A percentile compares a stretch with the other conserved stretches of the same genome.
phyloP scores from a whole-genome alignment of 2,888 invertebrate species.

The Pyrrhosoma nymphula region DNA sequence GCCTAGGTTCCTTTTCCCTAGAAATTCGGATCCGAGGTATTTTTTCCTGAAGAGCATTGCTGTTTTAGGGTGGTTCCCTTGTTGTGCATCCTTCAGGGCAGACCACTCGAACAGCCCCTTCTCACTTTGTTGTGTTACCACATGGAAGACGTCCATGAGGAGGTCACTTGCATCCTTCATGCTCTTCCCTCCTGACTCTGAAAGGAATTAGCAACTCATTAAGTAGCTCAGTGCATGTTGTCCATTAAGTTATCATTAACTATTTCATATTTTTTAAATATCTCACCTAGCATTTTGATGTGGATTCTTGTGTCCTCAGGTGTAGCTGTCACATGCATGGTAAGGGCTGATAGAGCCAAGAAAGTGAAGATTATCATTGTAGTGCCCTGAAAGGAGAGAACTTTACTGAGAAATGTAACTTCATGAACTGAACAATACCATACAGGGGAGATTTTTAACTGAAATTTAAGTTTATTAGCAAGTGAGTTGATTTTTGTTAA shows the following conservation, averaged over 20 bases:
- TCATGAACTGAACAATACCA: no score
- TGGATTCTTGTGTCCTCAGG: slow-evolving; percentile 42
- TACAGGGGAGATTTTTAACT: no score
- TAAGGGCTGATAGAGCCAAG: background rate
- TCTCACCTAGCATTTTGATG: slow-evolving; percentile 43
- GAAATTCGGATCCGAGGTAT: slow-evolving; percentile 44
- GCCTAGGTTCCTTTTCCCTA: slow-evolving; percentile 45
- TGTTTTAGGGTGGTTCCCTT: slow-evolving; percentile 7
- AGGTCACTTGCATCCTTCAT: background rate
- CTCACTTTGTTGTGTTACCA: slow-evolving; percentile 29
- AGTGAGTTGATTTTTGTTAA: no score
- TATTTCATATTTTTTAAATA: background rate
- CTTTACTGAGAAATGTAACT: no score
- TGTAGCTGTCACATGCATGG: background rate
- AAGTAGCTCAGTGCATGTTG: background rate
- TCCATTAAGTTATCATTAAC: background rate
- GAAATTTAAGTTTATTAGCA: no score
- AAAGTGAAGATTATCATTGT: slow-evolving; percentile 32
- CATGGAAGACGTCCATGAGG: slow-evolving; percentile 27
- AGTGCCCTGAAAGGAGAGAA: slow-evolving; percentile 5
- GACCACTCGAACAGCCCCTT: slow-evolving; percentile 24
- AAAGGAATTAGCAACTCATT: background rate
- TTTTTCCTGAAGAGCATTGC: slow-evolving; percentile 50
- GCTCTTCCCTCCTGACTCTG: background rate
- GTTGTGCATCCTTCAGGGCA: background rate